Percentiles rank a stretch among this genome's conserved stretches.
Evolutionary conservation across 2,113 vertebrate species (phyloP).

Genomic region (Beaufortia kweichowensis): DNA sequence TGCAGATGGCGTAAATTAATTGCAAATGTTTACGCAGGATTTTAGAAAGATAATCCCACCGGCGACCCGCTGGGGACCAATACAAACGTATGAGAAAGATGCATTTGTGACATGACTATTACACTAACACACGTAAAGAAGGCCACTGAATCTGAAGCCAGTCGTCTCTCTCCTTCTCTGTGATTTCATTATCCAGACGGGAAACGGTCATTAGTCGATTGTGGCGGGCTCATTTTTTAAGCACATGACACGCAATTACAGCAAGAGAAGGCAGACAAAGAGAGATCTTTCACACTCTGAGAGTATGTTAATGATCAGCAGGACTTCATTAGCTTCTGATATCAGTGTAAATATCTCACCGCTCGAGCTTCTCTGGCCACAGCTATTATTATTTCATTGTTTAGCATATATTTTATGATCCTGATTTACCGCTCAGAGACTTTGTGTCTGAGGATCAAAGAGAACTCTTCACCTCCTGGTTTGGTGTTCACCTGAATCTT

Average conservation of each 20-base stretch:
- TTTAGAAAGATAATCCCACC: conserved; percentile 74
- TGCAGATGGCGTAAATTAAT: conserved; percentile 66
- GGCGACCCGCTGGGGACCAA: conserved; percentile 64
- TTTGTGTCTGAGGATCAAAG: no score
- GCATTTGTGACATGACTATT: conserved; percentile 56
- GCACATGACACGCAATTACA: conserved; percentile 90
- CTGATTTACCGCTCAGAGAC: no score
- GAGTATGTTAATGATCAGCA: conserved; percentile 86
- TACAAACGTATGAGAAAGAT: conserved; percentile 72
- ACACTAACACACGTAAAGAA: no score
- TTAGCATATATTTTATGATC: no score
- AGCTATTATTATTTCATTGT: conserved; percentile 81
- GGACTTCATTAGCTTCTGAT: conserved; percentile 89
- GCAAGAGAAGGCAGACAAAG: conserved; percentile 87
- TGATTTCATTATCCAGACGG: conserved; percentile 48
- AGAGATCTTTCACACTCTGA: conserved; percentile 83
- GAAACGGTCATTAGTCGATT: conserved; percentile 76
- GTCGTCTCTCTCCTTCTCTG: conserved; percentile 43
- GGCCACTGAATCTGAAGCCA: background rate
- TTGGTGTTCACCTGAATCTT: no score
- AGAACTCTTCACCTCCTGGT: no score
- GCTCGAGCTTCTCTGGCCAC: conserved; percentile 53
- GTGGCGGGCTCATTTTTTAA: conserved; percentile 82
- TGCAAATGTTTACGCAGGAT: conserved; percentile 78
- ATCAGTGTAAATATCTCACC: conserved; percentile 79